Conservation (phyloP, 2,797 vertebrate species). For the Meriones psammophilus region DNA sequence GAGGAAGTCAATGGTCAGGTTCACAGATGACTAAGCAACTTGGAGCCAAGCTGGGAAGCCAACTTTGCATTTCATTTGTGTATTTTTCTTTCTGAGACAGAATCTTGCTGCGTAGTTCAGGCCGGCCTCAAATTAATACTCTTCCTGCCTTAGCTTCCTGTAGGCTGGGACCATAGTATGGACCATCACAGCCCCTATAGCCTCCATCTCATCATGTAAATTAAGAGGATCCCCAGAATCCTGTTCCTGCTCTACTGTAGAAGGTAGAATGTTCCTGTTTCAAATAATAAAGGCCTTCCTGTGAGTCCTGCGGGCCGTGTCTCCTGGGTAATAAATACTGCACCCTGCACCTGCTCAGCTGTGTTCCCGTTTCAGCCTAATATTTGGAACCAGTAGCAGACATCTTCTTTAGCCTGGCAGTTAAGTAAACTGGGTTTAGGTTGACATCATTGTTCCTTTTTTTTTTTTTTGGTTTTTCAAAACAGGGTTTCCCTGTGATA, state of each 20-base stretch:
- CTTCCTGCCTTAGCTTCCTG: neutral
- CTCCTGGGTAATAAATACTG: neutral
- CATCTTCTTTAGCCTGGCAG: neutral
- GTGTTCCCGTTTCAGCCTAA: neutral
- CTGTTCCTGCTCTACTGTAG: neutral
- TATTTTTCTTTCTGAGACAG: neutral
- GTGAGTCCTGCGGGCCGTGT: neutral
- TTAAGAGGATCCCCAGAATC: neutral
- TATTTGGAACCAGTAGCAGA: neutral
- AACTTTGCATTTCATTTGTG: neutral
- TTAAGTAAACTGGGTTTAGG: too few species aligned
- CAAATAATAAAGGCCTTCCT: neutral
- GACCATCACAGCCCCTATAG: neutral
- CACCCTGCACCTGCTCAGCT: rapidly evolving
- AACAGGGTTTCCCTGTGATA: too few species aligned
- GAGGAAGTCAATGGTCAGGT: neutral
- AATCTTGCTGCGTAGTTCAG: neutral
- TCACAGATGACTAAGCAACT: neutral
- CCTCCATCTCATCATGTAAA: neutral
- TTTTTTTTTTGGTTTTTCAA: neutral
- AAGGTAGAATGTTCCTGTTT: neutral
- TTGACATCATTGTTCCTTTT: neutral
- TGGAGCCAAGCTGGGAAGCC: neutral
- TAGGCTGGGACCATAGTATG: neutral
- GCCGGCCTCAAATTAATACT: neutral